Evolutionary conservation across 2,113 vertebrate genomes (phyloP), one percentile per base, ranked within the genome.

Genomic region (Chrysemys picta): DNA sequence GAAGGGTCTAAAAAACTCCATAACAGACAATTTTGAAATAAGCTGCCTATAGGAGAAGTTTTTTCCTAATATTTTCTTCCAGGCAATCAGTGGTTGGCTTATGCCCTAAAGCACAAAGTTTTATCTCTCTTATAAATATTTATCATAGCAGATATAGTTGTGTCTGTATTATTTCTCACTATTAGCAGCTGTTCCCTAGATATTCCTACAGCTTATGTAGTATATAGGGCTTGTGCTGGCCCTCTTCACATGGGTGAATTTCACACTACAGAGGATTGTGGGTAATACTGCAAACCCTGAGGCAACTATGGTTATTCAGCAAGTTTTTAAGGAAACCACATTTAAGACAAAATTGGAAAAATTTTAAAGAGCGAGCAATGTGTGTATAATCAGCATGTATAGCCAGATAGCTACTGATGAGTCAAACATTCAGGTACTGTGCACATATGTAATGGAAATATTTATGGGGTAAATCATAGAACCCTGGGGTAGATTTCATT

Each of bases 101-200:
- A 82, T 54, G 79, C 57, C 83, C 91, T 94, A 92, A 95, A 95
- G 86, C 72, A 85, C 90, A 94, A 84, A 17, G 89, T 87, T 92
- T 92, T 89, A 88, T 89, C 92, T 94, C 82, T 79, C 81, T 69
- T 83, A 89, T 88, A 96, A 94, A 93, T 42, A 47, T 91, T 95
- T 91, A 95, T 17, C 91, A 75, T 81, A 82, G 78, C 86, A 59
- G 90, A 95, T 53, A 42, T 79, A 86, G 81, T 53, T 57, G 54
- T 49, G 86, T 54, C 54, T n/a, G 35, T n/a, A n/a, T 38, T 89
- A 90, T 93, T 95, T 65, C 79, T 88, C 85, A 84, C 85, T 65
- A 88, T 13, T 75, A 91, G 57, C 1, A 5, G 8, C 87, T 93
- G 89, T 65, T 92, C n/a, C 57, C 79, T 83, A 52, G 53, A n/a